Evolutionary conservation across 2,888 invertebrate genomes (phyloP), one percentile per base, ranked within the genome.

Genomic region (Meta bourneti): DNA sequence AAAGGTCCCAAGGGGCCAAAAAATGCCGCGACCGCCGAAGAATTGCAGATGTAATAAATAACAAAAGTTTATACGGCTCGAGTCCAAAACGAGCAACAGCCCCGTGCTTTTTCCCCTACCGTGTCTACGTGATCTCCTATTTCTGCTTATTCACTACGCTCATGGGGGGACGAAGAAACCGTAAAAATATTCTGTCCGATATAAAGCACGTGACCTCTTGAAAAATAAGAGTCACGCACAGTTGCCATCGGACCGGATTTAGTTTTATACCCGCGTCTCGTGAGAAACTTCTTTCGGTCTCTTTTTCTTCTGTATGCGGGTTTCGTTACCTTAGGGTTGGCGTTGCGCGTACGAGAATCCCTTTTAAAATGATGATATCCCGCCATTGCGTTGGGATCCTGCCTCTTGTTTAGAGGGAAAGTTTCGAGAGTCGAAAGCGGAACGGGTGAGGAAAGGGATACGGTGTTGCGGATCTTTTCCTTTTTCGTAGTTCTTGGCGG

Each of bases 161-260:
- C n/a, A 34, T 4, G 34, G 34, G 34, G 34, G 34, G 34, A n/a
- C 69, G 61, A 54, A 49, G 71, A 49, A 79, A 52, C 69, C 75
- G 81, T 74, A 81, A 81, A 88, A 88, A 75, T 81, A 74, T 81
- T 88, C 72, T 16, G 20, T 81, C 81, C 74, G 48, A 80, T 88
- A 71, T 74, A 48, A 72, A 54, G 74, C 88, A 80, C 88, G 88
- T 88, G 88, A 88, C 88, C 88, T 70, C 74, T 72, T 81, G 81
- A 81, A 88, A 88, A 81, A 88, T 80, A 88, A 88, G 80, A 74
- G 81, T 88, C 88, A 88, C 88, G 88, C 88, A 88, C 88, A 34
- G 81, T 54, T 79, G 72, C 72, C 72, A 79, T 71, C 52, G 72
- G 81, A 80, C 81, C 48, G 75, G 88, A 88, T 88, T 88, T 88